Percentiles rank a stretch among this genome's conserved stretches.
These are phyloP conservation scores for Tiliacea aurago DNA, from an alignment of 2,888 invertebrate species.

Conservation along the genomic window DNA sequence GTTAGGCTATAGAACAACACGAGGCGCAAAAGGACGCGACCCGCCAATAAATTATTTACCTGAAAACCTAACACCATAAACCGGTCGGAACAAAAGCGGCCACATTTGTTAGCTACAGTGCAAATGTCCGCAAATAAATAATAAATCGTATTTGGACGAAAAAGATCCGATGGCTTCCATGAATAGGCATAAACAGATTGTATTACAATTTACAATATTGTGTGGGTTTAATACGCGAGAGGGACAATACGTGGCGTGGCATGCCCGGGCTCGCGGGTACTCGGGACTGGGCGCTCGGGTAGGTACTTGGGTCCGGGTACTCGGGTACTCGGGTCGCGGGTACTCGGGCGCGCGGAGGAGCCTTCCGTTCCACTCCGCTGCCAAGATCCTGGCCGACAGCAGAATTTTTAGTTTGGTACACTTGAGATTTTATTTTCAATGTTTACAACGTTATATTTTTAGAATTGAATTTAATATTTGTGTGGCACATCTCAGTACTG, in stretches of 20 bases:
- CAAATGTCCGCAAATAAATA: constrained; percentile 75
- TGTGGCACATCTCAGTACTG: constrained; percentile 18
- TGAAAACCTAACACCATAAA: constrained; percentile 69
- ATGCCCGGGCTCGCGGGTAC: constrained; percentile 22
- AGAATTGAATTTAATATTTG: constrained; percentile 65
- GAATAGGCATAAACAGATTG: constrained; percentile 76
- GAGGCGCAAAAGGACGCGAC: constrained; percentile 62
- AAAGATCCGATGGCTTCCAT: constrained; percentile 71
- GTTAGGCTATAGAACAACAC: constrained; percentile 56
- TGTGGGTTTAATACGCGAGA: constrained; percentile 66
- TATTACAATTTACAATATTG: constrained; percentile 76
- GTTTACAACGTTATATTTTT: constrained; percentile 65
- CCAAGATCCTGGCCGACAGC: constrained; percentile 59
- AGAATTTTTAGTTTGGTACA: constrained; percentile 59
- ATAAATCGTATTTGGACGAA: constrained; percentile 73
- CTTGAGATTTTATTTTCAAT: constrained; percentile 68
- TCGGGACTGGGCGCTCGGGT: constrained; percentile 18
- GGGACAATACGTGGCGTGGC: constrained; percentile 57
- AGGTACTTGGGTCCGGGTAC: constrained; percentile 23
- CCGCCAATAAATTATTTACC: constrained; percentile 70
- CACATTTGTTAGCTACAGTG: constrained; percentile 72
- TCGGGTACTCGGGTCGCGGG: constrained; percentile 21
- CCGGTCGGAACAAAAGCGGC: constrained; percentile 64
- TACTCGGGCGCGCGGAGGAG: constrained; percentile 37
- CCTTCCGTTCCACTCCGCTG: constrained; percentile 53